Conservation (phyloP, 1,140 invertebrate species). For the Ptiloglossa arizonensis region DNA sequence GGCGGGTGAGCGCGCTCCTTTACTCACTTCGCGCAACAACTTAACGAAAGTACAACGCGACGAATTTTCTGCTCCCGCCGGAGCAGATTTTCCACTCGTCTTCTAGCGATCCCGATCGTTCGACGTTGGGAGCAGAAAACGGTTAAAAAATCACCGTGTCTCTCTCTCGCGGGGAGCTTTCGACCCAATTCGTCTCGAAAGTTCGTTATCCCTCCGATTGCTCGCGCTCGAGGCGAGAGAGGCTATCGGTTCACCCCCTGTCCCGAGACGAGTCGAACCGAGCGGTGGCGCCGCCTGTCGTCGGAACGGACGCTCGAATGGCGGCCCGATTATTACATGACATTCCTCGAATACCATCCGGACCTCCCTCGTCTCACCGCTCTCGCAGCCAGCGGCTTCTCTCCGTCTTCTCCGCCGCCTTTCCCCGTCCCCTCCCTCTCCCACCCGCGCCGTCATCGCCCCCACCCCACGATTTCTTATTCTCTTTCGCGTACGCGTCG, state of each 20-base stretch:
- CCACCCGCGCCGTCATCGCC: too few species aligned
- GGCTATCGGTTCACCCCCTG: constrained; percentile 14
- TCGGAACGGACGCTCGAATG: constrained; percentile 64
- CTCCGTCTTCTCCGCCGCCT: constrained; percentile 38
- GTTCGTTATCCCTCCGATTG: constrained; percentile 4
- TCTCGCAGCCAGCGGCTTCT: constrained; percentile 43
- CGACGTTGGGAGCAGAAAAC: background rate
- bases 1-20: too few species aligned
- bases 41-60: too few species aligned
- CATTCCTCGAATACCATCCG: constrained; percentile 80
- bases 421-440: constrained; percentile 54
- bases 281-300: constrained; percentile 76
- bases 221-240: background rate
- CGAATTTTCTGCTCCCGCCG: too few species aligned
- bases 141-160: background rate
- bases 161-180: too few species aligned
- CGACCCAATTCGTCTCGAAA: background rate
- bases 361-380: constrained; percentile 69
- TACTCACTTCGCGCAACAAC: too few species aligned
- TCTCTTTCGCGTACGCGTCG: constrained; percentile 9
- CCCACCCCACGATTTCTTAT: constrained; percentile 36
- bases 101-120: too few species aligned
- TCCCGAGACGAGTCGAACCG: constrained; percentile 50
- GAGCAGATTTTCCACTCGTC: too few species aligned
- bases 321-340: constrained; percentile 80